phyloP scores from a whole-genome alignment of 2,888 invertebrate genomes.

The Eubasilissa splendida region DNA sequence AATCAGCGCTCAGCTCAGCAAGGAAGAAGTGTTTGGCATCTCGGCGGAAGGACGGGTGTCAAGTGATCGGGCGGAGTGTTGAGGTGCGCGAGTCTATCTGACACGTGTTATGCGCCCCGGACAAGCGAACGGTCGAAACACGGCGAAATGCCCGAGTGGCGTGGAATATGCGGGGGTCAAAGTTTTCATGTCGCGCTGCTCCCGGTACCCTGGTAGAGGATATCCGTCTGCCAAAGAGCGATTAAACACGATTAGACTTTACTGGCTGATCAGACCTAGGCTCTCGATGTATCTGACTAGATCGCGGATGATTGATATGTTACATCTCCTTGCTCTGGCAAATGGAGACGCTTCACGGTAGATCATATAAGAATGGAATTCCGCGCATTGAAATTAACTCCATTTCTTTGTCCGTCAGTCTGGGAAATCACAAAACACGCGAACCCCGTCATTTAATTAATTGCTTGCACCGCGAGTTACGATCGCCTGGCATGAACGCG shows the following conservation, averaged over 20 bases:
- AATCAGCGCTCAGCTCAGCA: slow-evolving; percentile 45
- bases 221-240: no score
- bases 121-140: slow-evolving; percentile 27
- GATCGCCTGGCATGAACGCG: slow-evolving; percentile 15
- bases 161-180: slow-evolving; percentile 27
- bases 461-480: slow-evolving; percentile 18
- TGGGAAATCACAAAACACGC: slow-evolving; percentile 44
- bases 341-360: no score
- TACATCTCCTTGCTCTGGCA: no score
- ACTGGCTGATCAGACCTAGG: no score
- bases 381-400: not conserved
- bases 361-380: not conserved
- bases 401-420: slow-evolving; percentile 19
- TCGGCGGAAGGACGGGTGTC: slow-evolving; percentile 49
- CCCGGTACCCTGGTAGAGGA: no score
- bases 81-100: slow-evolving; percentile 35
- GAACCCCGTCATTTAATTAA: slow-evolving; percentile 51
- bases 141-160: slow-evolving; percentile 31
- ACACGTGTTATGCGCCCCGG: slow-evolving; percentile 45
- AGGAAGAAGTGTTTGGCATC: slow-evolving; percentile 43
- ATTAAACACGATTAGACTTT: no score
- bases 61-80: slow-evolving; percentile 35
- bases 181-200: not conserved
- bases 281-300: no score
- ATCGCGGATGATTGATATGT: no score